Base-by-base conservation (phyloP, 1,140 invertebrate genomes). In the Stegodyphus mimosarum region DNA sequence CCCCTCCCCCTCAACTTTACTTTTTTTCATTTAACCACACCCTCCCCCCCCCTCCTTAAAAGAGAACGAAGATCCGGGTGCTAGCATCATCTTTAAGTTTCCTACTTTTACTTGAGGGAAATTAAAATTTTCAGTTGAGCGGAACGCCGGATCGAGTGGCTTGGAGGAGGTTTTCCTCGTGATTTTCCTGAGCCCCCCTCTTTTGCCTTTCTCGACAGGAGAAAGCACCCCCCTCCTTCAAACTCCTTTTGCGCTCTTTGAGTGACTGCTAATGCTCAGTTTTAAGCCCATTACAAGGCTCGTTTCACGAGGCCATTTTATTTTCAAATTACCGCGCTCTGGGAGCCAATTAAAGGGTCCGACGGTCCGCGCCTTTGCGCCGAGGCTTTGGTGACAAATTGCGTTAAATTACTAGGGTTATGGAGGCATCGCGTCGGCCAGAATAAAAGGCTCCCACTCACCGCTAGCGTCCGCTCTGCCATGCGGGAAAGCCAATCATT, bases 201-300 rank as follows among this genome's bases (percentile, higher is more conserved):
- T 52, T 15, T n/a, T n/a, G 18, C 71, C 71, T 50, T 50, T 52
- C 50, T n/a, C 64, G 18, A 67, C 33, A 33, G 9, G 64, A 67
- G 76, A 52, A 49, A 17, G 63, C 17, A 9, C 76, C 50, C 76
- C 76, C 64, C 51, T 52, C 75, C 9, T 33, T 63, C 53, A 13
- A 80, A 80, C 77, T 80, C 79, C 79, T 74, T 74, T 74, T 66
- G 81, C 79, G 81, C 81, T 83, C 81, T 70, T 83, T 83, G 81
- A 83, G 73, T 55, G 81, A 75, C 74, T 78, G 75, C 74, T 85
- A 85, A 85, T 85, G 83, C 84, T 79, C 77, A 80, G 84, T 86
- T 86, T 86, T 79, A 86, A 86, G 84, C 84, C 84, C 84, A 86
- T 86, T 86, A 86, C 84, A 85, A 85, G 83, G 83, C 83, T 85